Conservation (phyloP, 2,888 invertebrate genomes). For the Tachina fera region DNA sequence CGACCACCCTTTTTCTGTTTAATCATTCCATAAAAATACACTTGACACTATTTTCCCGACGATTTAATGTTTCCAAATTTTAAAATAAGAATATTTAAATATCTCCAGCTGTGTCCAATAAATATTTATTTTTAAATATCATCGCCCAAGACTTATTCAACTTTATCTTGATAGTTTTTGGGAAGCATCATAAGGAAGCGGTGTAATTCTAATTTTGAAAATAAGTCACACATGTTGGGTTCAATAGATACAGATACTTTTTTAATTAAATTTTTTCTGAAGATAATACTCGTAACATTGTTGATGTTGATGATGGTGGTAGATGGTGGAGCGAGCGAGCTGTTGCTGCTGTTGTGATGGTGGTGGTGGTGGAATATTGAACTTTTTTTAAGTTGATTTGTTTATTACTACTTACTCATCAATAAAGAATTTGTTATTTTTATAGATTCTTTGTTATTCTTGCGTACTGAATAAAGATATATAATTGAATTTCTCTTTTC, state of each 20-base stretch:
- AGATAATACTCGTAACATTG: not conserved
- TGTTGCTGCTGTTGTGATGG: not conserved
- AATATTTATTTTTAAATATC: too few species aligned
- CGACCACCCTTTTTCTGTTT: slow-evolving; percentile 10
- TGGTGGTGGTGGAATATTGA: slow-evolving; percentile 14
- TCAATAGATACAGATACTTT: slow-evolving; percentile 3
- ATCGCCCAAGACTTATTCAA: too few species aligned
- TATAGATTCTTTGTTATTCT: slow-evolving; percentile 37
- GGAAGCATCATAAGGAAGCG: not conserved
- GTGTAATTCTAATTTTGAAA: not conserved
- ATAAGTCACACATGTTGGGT: slow-evolving; percentile 10
- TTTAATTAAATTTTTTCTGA: slow-evolving; percentile 67
- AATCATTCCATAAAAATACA: slow-evolving; percentile 21
- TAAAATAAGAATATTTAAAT: too few species aligned
- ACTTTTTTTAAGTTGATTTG: slow-evolving; percentile 55
- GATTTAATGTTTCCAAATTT: too few species aligned
- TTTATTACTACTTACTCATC: slow-evolving; percentile 64
- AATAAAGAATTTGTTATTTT: slow-evolving; percentile 61
- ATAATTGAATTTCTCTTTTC: slow-evolving; percentile 52
- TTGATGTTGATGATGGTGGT: slow-evolving; percentile 7
- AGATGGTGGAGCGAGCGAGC: not conserved
- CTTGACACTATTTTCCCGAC: slow-evolving; percentile 33
- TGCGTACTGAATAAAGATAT: slow-evolving; percentile 6
- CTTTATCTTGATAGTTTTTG: not conserved
- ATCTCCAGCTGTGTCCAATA: too few species aligned